These are phyloP conservation scores for Lerema accius DNA, from an alignment of 1,140 invertebrate species.

Conservation along the genomic window DNA sequence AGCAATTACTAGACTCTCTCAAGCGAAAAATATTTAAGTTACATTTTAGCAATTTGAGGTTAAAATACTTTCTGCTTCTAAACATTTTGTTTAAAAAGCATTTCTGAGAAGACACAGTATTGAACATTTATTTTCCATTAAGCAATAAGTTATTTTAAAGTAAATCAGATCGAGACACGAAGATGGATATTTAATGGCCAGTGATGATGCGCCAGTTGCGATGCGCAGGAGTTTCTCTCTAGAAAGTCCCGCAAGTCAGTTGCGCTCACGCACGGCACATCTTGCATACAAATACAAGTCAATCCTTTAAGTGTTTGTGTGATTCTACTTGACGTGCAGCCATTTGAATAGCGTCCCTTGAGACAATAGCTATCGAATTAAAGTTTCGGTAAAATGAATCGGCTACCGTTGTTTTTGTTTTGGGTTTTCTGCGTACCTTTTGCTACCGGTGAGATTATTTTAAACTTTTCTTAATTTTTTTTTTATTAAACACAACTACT, in stretches of 20 bases:
- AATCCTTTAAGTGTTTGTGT: slow-evolving; percentile 58
- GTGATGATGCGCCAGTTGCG: slow-evolving; percentile 51
- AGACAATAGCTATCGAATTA: slow-evolving; percentile 53
- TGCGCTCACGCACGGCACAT: slow-evolving; percentile 56
- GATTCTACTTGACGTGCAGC: slow-evolving; percentile 57
- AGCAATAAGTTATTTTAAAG: slow-evolving; percentile 14
- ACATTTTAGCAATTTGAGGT: too few relatives aligned
- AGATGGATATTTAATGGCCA: slow-evolving; percentile 55
- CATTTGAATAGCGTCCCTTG: slow-evolving; percentile 72
- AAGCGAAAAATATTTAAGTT: not conserved
- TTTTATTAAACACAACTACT: too few relatives aligned
- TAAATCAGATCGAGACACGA: slow-evolving; percentile 27
- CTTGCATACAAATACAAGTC: slow-evolving; percentile 73
- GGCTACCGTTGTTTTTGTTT: slow-evolving; percentile 43
- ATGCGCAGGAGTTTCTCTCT: slow-evolving; percentile 70
- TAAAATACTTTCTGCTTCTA: too few relatives aligned
- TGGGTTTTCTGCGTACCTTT: slow-evolving; percentile 39
- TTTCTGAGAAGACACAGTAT: not conserved
- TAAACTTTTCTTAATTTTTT: slow-evolving; percentile 19
- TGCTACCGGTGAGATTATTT: slow-evolving; percentile 43
- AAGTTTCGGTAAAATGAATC: slow-evolving; percentile 52
- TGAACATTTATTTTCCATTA: slow-evolving; percentile 39
- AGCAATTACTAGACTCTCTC: not conserved
- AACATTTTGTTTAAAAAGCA: too few relatives aligned
- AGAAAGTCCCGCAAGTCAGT: slow-evolving; percentile 75